Percentiles rank a stretch among this genome's conserved stretches.
phyloP scores from a whole-genome alignment of 2,113 vertebrate genomes.

The Lethenteron camtschaticum region DNA sequence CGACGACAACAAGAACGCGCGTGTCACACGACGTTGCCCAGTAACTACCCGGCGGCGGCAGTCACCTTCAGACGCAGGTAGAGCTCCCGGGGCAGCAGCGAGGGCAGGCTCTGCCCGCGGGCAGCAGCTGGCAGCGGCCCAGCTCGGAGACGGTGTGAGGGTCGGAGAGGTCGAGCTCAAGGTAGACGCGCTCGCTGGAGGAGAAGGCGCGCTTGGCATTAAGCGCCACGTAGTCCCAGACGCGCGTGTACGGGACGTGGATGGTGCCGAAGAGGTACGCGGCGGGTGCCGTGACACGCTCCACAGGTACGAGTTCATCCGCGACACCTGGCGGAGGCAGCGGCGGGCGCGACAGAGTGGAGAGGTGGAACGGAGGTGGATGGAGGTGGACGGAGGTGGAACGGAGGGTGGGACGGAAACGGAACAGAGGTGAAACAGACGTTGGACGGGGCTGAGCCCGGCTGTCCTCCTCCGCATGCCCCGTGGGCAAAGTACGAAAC shows the following conservation, averaged over 20 bases:
- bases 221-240: constrained; percentile 60
- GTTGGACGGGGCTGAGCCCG: too few relatives aligned
- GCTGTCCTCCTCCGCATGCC: too few relatives aligned
- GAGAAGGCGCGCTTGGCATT: constrained; percentile 60
- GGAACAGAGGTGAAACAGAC: too few relatives aligned
- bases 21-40: too few relatives aligned
- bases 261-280: constrained; percentile 67
- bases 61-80: constrained; percentile 31
- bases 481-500: too few relatives aligned
- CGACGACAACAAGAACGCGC: too few relatives aligned
- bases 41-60: too few relatives aligned
- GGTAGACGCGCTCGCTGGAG: constrained; percentile 49
- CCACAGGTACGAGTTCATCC: constrained; percentile 62
- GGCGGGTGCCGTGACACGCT: constrained; percentile 49
- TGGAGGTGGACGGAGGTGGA: too few relatives aligned
- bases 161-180: constrained; percentile 58
- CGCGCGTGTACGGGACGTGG: constrained; percentile 49
- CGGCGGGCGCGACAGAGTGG: too few relatives aligned
- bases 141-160: constrained; percentile 48
- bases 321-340: too few relatives aligned
- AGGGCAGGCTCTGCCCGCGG: constrained; percentile 47
- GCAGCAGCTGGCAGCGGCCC: constrained; percentile 51
- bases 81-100: constrained; percentile 45
- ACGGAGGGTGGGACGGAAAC: too few relatives aligned
- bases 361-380: too few relatives aligned